Evolutionary conservation across 2,888 invertebrate species (phyloP).

Genomic region (Andrena haemorrhoa): DNA sequence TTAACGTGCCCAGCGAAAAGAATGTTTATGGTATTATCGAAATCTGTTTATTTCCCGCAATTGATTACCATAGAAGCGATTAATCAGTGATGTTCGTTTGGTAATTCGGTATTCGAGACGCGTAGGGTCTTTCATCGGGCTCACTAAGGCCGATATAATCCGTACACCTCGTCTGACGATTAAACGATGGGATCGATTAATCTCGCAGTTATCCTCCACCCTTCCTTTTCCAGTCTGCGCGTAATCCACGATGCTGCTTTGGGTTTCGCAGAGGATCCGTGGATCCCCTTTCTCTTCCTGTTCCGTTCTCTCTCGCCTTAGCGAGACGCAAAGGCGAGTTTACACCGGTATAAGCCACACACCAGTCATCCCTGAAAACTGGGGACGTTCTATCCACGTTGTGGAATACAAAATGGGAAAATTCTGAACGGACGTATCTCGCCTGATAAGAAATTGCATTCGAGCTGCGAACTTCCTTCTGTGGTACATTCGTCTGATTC

Average conservation of each 20-base stretch:
- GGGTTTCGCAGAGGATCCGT: slow-evolving; percentile 60
- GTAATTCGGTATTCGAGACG: slow-evolving; percentile 40
- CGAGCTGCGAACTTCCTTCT: not conserved
- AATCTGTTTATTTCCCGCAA: not conserved
- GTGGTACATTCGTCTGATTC: not conserved
- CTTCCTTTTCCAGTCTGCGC: slow-evolving; percentile 62
- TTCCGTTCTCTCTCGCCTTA: slow-evolving; percentile 22
- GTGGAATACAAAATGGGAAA: slow-evolving; percentile 47
- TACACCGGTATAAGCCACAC: slow-evolving; percentile 43
- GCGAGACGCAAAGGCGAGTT: slow-evolving; percentile 35
- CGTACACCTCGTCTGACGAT: slow-evolving; percentile 49
- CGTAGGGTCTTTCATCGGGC: slow-evolving; percentile 37
- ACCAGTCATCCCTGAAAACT: slow-evolving; percentile 52
- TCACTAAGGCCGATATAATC: slow-evolving; percentile 46
- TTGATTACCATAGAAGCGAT: slow-evolving; percentile 15
- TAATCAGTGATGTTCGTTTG: slow-evolving; percentile 44
- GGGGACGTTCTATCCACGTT: slow-evolving; percentile 30
- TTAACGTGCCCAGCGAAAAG: not conserved
- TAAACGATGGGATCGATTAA: slow-evolving; percentile 64
- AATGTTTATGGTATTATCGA: not conserved
- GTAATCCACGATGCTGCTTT: slow-evolving; percentile 65
- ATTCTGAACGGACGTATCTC: slow-evolving; percentile 34
- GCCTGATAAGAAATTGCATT: slow-evolving; percentile 19
- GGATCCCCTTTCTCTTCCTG: slow-evolving; percentile 51
- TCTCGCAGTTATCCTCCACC: slow-evolving; percentile 60